Evolutionary conservation across 1,140 invertebrate species (phyloP), one percentile per base, ranked within the genome.

Genomic region (Drosophila nannoptera): DNA sequence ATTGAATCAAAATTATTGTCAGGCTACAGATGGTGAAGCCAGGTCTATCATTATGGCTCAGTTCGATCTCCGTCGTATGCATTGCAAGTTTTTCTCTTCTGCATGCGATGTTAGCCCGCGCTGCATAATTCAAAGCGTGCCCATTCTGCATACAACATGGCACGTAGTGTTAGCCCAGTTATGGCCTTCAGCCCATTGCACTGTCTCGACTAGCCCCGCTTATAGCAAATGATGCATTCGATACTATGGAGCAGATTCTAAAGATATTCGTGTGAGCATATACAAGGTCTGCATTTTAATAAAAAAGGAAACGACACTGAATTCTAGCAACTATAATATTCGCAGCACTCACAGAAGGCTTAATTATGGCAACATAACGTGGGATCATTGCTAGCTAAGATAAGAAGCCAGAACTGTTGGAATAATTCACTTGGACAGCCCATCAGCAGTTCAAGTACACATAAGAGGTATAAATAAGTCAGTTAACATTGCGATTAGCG

Each of bases 131-230:
- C 78, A 82, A 83, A 64, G 48, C 58, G 38, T 65, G 66, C 46
- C 68, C 65, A 75, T 75, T 83, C 78, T 82, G 78, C 75, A 82
- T 82, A 71, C 78, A 60, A 40, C 48, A 50, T 31, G 50, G 54
- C 75, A 82, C 78, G 78, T 82, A 73, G 33, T 36, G 58, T 43
- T 49, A 76, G 70, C 56, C 14, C 49, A 50, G 60, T 73, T 78
- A 69, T 58, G 66, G 46, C 45, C 40, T 54, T 29, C 58, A 66
- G 53, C 52, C 58, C 33, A 54, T 58, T 40, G 72, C 78, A 82
- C 78, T 83, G 78, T 83, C 78, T 82, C 78, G 78, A 78, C 78
- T 78, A 63, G 74, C 75, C 75, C 78, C 80, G 80, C 75, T 69
- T 78, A 84, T 84, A 83, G 73, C 69, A 84, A 84, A 83, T 83